These are phyloP conservation scores for Monopterus albus DNA, from an alignment of 2,113 vertebrate species.

Conservation along the genomic window DNA sequence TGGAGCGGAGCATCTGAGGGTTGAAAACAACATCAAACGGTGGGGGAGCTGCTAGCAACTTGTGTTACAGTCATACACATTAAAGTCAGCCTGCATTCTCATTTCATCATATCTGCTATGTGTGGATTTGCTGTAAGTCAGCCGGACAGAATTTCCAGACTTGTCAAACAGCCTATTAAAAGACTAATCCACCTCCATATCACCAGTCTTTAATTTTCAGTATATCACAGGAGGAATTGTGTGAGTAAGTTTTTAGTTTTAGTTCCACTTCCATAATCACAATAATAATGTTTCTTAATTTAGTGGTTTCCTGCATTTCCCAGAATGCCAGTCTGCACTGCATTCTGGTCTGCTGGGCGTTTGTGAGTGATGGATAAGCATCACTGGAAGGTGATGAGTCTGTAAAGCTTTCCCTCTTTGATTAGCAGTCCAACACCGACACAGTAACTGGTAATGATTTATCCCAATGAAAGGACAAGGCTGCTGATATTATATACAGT, in stretches of 20 bases:
- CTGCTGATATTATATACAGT: neutral
- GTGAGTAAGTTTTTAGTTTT: no score
- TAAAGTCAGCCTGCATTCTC: neutral
- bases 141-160: no score
- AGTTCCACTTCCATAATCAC: no score
- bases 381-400: constrained; percentile 15
- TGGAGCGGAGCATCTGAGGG: neutral
- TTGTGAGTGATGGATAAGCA: constrained; percentile 6
- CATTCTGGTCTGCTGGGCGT: constrained; percentile 2
- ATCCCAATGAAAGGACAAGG: neutral
- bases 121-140: neutral
- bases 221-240: neutral
- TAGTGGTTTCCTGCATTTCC: neutral
- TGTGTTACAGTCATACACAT: constrained; percentile 5
- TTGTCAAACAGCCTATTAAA: neutral
- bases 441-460: constrained; percentile 12
- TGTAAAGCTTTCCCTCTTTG: constrained; percentile 1
- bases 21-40: constrained; percentile 17
- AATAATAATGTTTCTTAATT: neutral
- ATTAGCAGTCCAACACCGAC: constrained; percentile 6
- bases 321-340: neutral
- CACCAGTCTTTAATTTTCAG: neutral
- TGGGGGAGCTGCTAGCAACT: neutral
- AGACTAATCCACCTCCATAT: neutral
- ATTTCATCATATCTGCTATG: neutral